Percentiles rank a stretch among this genome's conserved stretches.
Evolutionary conservation across 1,140 invertebrate species (phyloP).

Genomic region (Anoplophora glabripennis): DNA sequence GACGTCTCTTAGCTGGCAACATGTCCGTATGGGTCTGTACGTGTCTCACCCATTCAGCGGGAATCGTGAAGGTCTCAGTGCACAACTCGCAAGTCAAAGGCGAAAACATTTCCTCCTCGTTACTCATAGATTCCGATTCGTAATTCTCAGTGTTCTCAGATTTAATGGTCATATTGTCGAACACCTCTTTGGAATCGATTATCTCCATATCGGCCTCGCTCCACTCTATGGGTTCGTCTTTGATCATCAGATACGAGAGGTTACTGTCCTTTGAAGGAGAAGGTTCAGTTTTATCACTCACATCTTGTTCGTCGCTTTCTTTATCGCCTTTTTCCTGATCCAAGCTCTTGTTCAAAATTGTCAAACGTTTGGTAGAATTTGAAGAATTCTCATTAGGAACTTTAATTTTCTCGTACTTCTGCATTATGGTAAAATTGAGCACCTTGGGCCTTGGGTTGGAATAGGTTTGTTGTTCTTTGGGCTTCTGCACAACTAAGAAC

Average conservation of each 20-base stretch:
- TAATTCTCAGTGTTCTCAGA: constrained; percentile 48
- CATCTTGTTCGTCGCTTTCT: constrained; percentile 18
- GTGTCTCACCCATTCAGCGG: constrained; percentile 76
- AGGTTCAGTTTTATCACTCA: constrained; percentile 23
- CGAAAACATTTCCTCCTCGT: constrained; percentile 20
- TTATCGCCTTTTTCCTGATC: not conserved
- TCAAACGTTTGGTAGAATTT: not conserved
- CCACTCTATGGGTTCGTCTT: constrained; percentile 57
- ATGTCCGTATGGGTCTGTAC: constrained; percentile 69
- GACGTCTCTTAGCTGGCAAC: constrained; percentile 53
- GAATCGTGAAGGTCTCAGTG: constrained; percentile 77
- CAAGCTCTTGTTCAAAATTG: not conserved
- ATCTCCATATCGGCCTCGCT: constrained; percentile 63
- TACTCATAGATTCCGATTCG: constrained; percentile 28
- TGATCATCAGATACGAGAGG: constrained; percentile 52
- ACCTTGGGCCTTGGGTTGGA: constrained; percentile 21
- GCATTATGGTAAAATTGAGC: constrained; percentile 27
- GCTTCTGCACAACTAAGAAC: not conserved
- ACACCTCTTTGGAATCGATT: constrained; percentile 59
- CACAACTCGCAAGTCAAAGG: constrained; percentile 78
- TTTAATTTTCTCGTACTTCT: constrained; percentile 6
- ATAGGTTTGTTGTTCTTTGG: not conserved
- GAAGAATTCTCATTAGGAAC: not conserved
- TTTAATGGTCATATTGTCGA: constrained; percentile 57
- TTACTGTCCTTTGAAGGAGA: constrained; percentile 35